Base-by-base conservation (phyloP, 2,797 vertebrate genomes). In the Melanotaenia maccullochi region DNA sequence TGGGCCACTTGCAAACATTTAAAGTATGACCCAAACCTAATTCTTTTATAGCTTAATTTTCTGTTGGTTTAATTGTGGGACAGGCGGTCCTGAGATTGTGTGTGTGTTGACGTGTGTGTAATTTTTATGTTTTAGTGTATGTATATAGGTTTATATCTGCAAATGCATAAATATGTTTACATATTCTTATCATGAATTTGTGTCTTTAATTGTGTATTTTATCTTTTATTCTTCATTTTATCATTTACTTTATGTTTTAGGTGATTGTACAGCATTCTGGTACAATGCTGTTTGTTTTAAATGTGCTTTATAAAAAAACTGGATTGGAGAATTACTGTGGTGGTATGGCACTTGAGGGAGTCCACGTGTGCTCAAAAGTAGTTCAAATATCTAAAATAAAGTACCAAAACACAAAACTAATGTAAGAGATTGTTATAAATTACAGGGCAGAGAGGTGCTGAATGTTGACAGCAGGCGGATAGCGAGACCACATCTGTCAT, bases 321-420 rank as follows among this genome's bases (percentile, higher is more conserved):
- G 38, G 12, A 35, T 35, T 35, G 35, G 7, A 68, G 49, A 38
- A 5, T 32, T 32, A 32, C 30, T 32, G 4, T 32, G 5, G 30
- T 33, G 44, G 13, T 24, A 28, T 9, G 20, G 3, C 24, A 44
- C 1, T 1, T 8, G 44, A 28, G 16, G 28, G 5, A 57, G 47
- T 65, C 38, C 40, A 36, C 11, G 22, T 13, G 40, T 49, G 13
- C 9, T 9, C 25, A 42, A 24, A 30, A 14, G 32, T 28, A n/a
- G 42, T 63, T 68, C 35, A 51, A 68, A 75, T 33, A 28, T 68
- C 51, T 59, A 61, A 76, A 52, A 64, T 62, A 67, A 0, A 18
- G 30, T 20, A 35, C 7, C n/a, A 58, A 60, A 40, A 40, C 56
- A 6, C 30, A 58, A 60, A 40, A 40, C 56, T 58, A 33, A 65